phyloP scores from a whole-genome alignment of 2,888 invertebrate species.

The Diarsia brunnea region DNA sequence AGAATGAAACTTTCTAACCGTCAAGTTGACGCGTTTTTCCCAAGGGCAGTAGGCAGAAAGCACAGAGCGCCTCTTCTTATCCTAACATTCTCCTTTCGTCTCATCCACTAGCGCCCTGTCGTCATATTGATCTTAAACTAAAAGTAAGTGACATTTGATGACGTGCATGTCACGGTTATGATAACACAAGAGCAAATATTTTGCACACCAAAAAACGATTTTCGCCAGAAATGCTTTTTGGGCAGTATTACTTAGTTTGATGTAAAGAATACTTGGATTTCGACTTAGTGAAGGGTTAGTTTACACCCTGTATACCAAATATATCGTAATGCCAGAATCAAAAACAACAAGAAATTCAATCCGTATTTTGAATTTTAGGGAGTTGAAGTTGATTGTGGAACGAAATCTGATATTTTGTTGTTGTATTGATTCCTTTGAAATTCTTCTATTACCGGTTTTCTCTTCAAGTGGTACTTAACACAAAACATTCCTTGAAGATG shows the following conservation, averaged over 20 bases:
- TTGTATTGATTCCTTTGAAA: constrained; percentile 9
- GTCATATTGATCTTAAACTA: background rate
- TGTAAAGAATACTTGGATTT: background rate
- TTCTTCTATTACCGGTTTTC: background rate
- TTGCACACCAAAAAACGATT: background rate
- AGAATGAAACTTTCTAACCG: background rate
- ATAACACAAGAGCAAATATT: too few relatives aligned
- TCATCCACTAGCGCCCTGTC: background rate
- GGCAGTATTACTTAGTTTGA: background rate
- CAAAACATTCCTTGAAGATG: background rate
- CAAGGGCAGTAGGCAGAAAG: too few relatives aligned
- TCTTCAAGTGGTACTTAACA: background rate
- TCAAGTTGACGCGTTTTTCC: too few relatives aligned
- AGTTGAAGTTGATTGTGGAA: constrained; percentile 6
- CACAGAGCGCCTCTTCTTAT: too few relatives aligned
- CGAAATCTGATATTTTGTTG: constrained; percentile 33
- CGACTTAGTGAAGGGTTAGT: background rate
- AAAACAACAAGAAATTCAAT: constrained; percentile 20
- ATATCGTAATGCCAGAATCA: background rate
- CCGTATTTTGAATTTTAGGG: constrained; percentile 10
- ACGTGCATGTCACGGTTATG: too few relatives aligned
- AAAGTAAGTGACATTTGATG: background rate
- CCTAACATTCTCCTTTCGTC: background rate
- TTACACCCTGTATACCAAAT: background rate
- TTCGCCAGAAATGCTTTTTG: background rate